Percentiles rank a stretch among this genome's conserved stretches.
Evolutionary conservation across 1,140 invertebrate species (phyloP).

Genomic region (Oedothorax gibbosus): DNA sequence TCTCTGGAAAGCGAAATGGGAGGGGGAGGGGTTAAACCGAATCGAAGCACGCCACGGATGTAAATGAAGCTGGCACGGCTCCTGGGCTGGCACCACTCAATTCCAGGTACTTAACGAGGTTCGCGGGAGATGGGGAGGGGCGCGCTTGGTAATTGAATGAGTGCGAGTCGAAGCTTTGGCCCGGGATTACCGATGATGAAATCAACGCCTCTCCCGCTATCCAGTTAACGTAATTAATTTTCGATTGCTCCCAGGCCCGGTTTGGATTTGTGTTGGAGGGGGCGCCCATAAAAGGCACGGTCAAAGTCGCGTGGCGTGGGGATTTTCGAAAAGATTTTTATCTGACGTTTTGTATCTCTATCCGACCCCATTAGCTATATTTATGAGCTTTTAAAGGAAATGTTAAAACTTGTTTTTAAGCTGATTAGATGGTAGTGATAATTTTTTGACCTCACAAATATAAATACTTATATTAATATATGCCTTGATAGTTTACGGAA

Average conservation of each 20-base stretch:
- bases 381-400: too few relatives aligned
- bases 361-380: too few relatives aligned
- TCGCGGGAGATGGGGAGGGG: neutral
- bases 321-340: too few relatives aligned
- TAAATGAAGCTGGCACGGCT: slow-evolving; percentile 52
- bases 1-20: neutral
- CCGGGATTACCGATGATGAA: slow-evolving; percentile 60
- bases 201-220: slow-evolving; percentile 60
- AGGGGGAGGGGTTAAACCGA: neutral
- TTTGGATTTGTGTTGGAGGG: neutral
- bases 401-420: too few relatives aligned
- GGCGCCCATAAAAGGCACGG: slow-evolving; percentile 15
- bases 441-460: too few relatives aligned
- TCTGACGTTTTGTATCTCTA: too few relatives aligned
- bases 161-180: slow-evolving; percentile 57
- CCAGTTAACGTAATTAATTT: slow-evolving; percentile 62
- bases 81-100: slow-evolving; percentile 37
- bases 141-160: slow-evolving; percentile 56
- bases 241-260: slow-evolving; percentile 46
- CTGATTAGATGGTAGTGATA: too few relatives aligned
- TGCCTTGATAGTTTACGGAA: too few relatives aligned
- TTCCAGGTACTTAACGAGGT: slow-evolving; percentile 61
- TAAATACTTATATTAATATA: too few relatives aligned
- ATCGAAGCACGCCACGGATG: slow-evolving; percentile 40
- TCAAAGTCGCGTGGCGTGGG: too few relatives aligned